Percentiles rank a stretch among this genome's conserved stretches.
phyloP scores from a whole-genome alignment of 2,888 invertebrate genomes.

The Caenorhabditis wallacei region DNA sequence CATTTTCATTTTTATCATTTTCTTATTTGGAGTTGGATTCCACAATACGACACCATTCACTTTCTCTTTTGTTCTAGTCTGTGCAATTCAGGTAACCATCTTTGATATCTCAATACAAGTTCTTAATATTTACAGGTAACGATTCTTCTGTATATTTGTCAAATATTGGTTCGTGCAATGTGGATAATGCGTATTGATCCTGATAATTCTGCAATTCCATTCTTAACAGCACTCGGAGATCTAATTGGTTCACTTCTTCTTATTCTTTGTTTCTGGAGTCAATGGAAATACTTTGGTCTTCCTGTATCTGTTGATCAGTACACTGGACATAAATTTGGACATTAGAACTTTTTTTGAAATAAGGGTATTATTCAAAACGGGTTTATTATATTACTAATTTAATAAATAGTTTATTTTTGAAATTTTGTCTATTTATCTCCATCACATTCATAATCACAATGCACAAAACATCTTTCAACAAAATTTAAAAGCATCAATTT shows the following conservation, averaged over 20 bases:
- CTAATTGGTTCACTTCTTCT: slow-evolving; percentile 68
- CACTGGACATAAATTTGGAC: slow-evolving; percentile 60
- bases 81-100: slow-evolving; percentile 71
- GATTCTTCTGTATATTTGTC: slow-evolving; percentile 79
- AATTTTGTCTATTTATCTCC: slow-evolving; percentile 65
- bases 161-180: slow-evolving; percentile 75
- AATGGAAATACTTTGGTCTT: slow-evolving; percentile 55
- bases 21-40: slow-evolving; percentile 69
- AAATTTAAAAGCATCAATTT: slow-evolving; percentile 83
- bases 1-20: slow-evolving; percentile 75
- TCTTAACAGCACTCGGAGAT: slow-evolving; percentile 80
- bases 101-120: not conserved
- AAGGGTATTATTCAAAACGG: not conserved
- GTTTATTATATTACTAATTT: slow-evolving; percentile 10
- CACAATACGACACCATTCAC: slow-evolving; percentile 68
- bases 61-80: slow-evolving; percentile 64
- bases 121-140: slow-evolving; percentile 69
- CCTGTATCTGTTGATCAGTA: slow-evolving; percentile 61
- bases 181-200: slow-evolving; percentile 79
- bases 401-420: slow-evolving; percentile 30
- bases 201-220: slow-evolving; percentile 80
- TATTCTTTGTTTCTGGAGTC: slow-evolving; percentile 63
- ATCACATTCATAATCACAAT: slow-evolving; percentile 77
- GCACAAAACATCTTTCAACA: slow-evolving; percentile 76
- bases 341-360: slow-evolving; percentile 21